A percentile compares a stretch with the other conserved stretches of the same genome.
Conservation (phyloP, 2,797 vertebrate species). For the Hemitrygon akajei region DNA sequence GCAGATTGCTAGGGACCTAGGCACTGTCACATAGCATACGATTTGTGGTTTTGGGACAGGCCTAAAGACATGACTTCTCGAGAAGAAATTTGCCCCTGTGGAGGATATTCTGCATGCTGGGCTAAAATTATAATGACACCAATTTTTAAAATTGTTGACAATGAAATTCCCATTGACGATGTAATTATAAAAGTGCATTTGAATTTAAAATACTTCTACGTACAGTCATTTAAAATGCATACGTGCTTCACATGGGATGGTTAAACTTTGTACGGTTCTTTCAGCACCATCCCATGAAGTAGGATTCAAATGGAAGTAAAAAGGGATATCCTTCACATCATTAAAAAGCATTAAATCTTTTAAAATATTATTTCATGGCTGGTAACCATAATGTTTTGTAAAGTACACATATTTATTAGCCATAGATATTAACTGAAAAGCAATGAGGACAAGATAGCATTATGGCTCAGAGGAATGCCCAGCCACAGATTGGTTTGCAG, state of each 20-base stretch:
- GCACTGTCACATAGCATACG: constrained; percentile 71
- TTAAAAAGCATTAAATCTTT: background rate
- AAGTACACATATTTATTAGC: background rate
- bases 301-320: background rate
- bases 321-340: background rate
- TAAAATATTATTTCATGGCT: background rate
- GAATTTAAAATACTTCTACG: constrained; percentile 31
- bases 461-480: constrained; percentile 51
- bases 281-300: background rate
- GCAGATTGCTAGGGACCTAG: constrained; percentile 60
- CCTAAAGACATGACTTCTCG: constrained; percentile 61
- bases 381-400: background rate
- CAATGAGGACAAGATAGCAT: constrained; percentile 53
- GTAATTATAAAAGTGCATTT: constrained; percentile 35
- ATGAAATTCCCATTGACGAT: constrained; percentile 37
- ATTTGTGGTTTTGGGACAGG: constrained; percentile 70
- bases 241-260: constrained; percentile 15
- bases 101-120: constrained; percentile 40
- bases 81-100: constrained; percentile 61
- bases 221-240: constrained; percentile 23
- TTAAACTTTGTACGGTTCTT: constrained; percentile 31
- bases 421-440: constrained; percentile 12
- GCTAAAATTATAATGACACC: constrained; percentile 38
- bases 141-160: constrained; percentile 35
- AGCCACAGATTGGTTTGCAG: constrained; percentile 51